Evolutionary conservation across 2,797 vertebrate species (phyloP).

Genomic region (Thalassophryne amazonica): DNA sequence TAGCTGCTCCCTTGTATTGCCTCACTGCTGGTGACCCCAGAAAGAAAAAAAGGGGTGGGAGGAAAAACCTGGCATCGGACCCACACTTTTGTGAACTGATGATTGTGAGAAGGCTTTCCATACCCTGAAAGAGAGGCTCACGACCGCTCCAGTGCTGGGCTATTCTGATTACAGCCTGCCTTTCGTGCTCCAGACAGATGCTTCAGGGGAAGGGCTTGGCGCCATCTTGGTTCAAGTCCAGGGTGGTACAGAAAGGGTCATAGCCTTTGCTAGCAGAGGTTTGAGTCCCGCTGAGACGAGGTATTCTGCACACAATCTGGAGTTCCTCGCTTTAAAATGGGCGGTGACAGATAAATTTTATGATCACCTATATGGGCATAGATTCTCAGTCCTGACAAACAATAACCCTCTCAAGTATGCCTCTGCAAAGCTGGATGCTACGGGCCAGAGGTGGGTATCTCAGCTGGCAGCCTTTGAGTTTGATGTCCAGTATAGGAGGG

Average conservation of each 20-base stretch:
- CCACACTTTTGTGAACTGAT: conserved; percentile 3
- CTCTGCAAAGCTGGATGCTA: conserved; percentile 22
- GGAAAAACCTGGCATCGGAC: fast-evolving
- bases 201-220: conserved; percentile 28
- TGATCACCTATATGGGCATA: conserved; percentile 24
- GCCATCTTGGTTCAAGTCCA: conserved; percentile 25
- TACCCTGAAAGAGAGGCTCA: no score
- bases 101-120: conserved; percentile 14
- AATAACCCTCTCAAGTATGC: conserved; percentile 41
- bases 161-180: conserved; percentile 37
- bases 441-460: conserved; percentile 21
- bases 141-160: conserved; percentile 25
- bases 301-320: conserved; percentile 11
- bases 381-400: conserved; percentile 19
- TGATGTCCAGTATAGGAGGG: conserved; percentile 28
- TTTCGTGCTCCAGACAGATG: conserved; percentile 36
- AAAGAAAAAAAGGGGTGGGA: conserved; percentile 3
- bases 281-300: conserved; percentile 26
- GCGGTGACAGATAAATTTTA: conserved; percentile 11
- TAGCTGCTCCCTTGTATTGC: conserved; percentile 1
- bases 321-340: conserved; percentile 3
- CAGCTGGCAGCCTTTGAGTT: conserved; percentile 9
- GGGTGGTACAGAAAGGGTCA: conserved; percentile 14
- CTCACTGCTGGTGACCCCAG: conserved; percentile 23
- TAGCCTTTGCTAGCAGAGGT: conserved; percentile 23